Percentiles rank a stretch among this genome's conserved stretches.
Conservation (phyloP, 2,888 invertebrate genomes). For the Pimpla rufipes region DNA sequence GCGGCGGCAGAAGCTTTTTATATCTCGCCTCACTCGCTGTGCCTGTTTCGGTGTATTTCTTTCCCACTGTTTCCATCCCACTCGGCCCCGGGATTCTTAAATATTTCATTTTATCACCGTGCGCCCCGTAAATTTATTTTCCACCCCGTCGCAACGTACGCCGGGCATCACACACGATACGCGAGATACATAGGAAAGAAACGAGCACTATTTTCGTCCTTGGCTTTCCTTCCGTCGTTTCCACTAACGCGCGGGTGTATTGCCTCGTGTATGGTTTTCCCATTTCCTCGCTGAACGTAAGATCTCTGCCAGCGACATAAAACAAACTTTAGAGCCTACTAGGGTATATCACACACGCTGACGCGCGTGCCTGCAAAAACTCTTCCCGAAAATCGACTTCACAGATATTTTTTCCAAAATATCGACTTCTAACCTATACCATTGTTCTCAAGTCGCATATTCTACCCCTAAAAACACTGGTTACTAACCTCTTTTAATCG, state of each 20-base stretch:
- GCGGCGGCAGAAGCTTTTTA: conserved; percentile 12
- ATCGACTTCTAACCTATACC: too few relatives aligned
- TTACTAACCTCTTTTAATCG: too few relatives aligned
- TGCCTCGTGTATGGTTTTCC: conserved; percentile 30
- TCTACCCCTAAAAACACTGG: too few relatives aligned
- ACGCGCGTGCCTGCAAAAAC: too few relatives aligned
- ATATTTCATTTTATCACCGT: conserved; percentile 57
- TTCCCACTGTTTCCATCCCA: background rate
- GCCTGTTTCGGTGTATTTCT: conserved; percentile 7
- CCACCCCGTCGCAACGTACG: background rate
- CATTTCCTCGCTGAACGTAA: conserved; percentile 17
- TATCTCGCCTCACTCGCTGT: conserved; percentile 1
- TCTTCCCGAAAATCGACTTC: too few relatives aligned
- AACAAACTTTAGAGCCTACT: conserved; percentile 55
- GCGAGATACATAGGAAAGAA: background rate
- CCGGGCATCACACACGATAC: background rate
- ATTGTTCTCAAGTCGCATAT: too few relatives aligned
- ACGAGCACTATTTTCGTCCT: conserved; percentile 24
- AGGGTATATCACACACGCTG: too few relatives aligned
- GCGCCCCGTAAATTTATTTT: conserved; percentile 45
- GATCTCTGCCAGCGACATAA: conserved; percentile 47
- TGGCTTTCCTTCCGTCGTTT: background rate
- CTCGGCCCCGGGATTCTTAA: conserved; percentile 25
- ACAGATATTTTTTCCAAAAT: too few relatives aligned
- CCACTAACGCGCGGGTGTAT: background rate